Evolutionary conservation across 2,113 vertebrate species (phyloP), one percentile per base, ranked within the genome.

Genomic region (Apteryx mantelli): DNA sequence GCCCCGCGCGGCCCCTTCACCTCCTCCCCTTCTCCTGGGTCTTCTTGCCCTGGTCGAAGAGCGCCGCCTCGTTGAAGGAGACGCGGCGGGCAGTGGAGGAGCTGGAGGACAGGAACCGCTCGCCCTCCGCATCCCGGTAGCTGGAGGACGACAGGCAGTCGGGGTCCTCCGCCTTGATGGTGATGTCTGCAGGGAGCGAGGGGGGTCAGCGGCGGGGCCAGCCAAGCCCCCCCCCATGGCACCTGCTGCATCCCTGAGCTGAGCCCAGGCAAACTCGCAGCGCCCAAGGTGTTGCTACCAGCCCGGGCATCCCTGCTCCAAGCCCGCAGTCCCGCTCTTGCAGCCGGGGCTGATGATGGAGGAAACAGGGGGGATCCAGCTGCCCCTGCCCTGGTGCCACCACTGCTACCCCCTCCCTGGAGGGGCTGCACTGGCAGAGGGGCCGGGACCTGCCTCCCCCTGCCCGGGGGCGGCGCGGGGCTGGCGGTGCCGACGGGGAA

Each of bases 31-130:
- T 99, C 97, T 99, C 99, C 96, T 99, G 99, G 6, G 99, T 94
- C 96, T 99, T 99, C 97, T 98, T 99, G 98, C 99, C 86, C 80
- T 99, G 99, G 75, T 99, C 99, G 3, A 99, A 99, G 82, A 99
- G 99, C 2, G 99, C 98, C 0, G 99, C 99, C 98, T 99, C 99
- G 2, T 99, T 99, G 98, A 99, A 99, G 95, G 99, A 99, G 91
- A 99, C 99, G 0, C 99, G 98, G 6, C 99, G 99, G 28, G 99
- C 99, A 0, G 98, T 99, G 96, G 99, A 98, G 70, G 98, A 98
- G 10, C 98, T 98, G 83, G 99, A 99, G 80, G 98, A 97, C 81
- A 99, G 98, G 98, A 99, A 99, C 68, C 99, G 98, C 97, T 99
- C 99, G 0, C 98, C 98, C 98, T 99, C 99, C 1, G 96, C 98